A percentile compares a stretch with the other conserved stretches of the same genome.
Evolutionary conservation across 2,888 invertebrate species (phyloP).

Genomic region (Drosophila aldrichi): DNA sequence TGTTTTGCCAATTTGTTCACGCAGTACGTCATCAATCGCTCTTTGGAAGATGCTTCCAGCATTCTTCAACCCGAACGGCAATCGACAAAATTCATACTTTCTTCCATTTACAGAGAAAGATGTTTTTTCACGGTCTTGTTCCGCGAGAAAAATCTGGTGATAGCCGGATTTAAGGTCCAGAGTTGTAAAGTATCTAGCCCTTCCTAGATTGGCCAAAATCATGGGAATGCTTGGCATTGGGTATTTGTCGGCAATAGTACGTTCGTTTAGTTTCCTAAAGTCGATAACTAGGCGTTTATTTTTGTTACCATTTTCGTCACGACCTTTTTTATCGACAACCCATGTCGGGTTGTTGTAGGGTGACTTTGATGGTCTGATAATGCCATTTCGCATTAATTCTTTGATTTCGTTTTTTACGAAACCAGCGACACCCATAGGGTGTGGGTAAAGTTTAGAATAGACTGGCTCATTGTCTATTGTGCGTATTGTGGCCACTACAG

Average conservation of each 20-base stretch:
- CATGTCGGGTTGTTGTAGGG: neutral
- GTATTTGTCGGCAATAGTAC: neutral
- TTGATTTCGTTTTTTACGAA: conserved; percentile 3
- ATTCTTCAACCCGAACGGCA: neutral
- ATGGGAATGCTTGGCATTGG: neutral
- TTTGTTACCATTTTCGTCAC: neutral
- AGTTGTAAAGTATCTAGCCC: neutral
- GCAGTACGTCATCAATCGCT: neutral
- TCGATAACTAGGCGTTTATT: conserved; percentile 1
- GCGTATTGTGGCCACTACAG: neutral
- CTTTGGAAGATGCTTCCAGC: conserved; percentile 1
- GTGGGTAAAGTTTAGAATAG: neutral
- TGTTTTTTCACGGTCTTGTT: neutral
- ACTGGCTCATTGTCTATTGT: neutral
- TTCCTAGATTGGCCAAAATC: neutral
- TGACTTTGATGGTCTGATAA: neutral
- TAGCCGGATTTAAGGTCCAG: neutral
- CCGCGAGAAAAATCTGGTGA: neutral
- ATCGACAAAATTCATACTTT: neutral
- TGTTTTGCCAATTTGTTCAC: neutral
- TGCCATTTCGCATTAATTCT: neutral
- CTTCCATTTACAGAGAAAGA: neutral
- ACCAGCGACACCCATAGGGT: neutral
- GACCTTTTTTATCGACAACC: neutral
- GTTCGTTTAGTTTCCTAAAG: neutral